Conservation (phyloP, 2,113 vertebrate species). For the Rutilus rutilus region DNA sequence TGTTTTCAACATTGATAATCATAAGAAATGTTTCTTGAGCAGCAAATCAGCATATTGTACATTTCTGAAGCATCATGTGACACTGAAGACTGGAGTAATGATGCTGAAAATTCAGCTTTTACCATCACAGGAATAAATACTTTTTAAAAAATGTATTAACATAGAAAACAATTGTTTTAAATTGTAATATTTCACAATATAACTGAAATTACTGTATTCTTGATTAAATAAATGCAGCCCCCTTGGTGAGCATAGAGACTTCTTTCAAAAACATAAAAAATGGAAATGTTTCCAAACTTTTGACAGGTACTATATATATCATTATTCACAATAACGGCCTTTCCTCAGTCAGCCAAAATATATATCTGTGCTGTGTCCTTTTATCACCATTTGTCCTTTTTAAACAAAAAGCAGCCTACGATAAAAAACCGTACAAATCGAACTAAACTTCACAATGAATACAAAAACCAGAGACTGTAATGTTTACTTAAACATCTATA, state of each 20-base stretch:
- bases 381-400: slow-evolving; percentile 7
- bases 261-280: too few species aligned
- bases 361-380: background rate
- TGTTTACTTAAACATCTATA: slow-evolving; percentile 15
- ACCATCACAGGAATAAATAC: too few species aligned
- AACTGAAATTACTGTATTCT: background rate
- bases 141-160: too few species aligned
- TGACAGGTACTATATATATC: too few species aligned
- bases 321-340: background rate
- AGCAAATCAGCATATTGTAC: too few species aligned
- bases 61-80: too few species aligned
- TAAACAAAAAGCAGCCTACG: slow-evolving; percentile 2
- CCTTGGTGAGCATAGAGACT: too few species aligned
- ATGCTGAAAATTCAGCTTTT: too few species aligned
- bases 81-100: too few species aligned
- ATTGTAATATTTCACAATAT: background rate
- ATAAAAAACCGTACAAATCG: background rate
- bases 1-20: too few species aligned
- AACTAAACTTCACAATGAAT: background rate
- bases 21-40: too few species aligned
- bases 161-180: background rate
- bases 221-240: background rate
- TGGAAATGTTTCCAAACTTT: too few species aligned
- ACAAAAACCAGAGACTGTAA: slow-evolving; percentile 17
- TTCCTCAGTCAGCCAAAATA: background rate